A percentile compares a stretch with the other conserved stretches of the same genome.
These are phyloP conservation scores for Sebastes vulpes DNA, from an alignment of 2,797 vertebrate genomes.

Conservation along the genomic window DNA sequence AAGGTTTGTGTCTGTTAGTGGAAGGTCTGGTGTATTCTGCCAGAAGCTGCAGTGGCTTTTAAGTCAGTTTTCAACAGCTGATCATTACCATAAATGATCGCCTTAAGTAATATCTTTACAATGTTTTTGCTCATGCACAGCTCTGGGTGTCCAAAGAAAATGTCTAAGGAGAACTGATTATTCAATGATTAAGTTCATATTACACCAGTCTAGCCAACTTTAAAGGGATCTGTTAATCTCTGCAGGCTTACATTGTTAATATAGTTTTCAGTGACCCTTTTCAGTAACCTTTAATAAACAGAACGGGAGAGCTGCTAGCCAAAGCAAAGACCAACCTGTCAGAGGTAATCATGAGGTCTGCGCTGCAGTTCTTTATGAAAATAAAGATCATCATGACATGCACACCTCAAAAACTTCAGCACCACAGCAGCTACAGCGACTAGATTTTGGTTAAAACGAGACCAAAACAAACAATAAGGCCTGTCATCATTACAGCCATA, in stretches of 20 bases:
- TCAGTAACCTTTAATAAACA: slow-evolving; percentile 29
- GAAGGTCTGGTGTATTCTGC: slow-evolving; percentile 3
- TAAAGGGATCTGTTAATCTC: slow-evolving; percentile 17
- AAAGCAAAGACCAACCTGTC: slow-evolving; percentile 53
- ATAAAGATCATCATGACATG: slow-evolving; percentile 35
- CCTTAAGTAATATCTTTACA: slow-evolving; percentile 1
- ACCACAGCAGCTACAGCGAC: not conserved
- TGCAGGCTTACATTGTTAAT: slow-evolving; percentile 10
- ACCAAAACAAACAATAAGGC: slow-evolving; percentile 51
- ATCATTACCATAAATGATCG: slow-evolving; percentile 2
- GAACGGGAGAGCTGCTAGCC: slow-evolving; percentile 18
- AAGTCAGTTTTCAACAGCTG: slow-evolving; percentile 3
- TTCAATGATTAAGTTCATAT: slow-evolving; percentile 18
- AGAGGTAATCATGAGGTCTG: slow-evolving; percentile 27
- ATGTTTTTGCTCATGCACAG: not conserved
- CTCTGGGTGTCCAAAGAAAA: slow-evolving; percentile 6
- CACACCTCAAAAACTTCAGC: slow-evolving; percentile 23
- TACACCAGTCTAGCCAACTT: not conserved
- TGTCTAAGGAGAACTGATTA: slow-evolving; percentile 1
- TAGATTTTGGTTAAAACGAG: slow-evolving; percentile 27
- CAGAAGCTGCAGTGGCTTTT: slow-evolving; percentile 15
- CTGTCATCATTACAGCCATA: slow-evolving; percentile 33
- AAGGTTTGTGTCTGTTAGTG: slow-evolving; percentile 7
- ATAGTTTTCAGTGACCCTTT: slow-evolving; percentile 16
- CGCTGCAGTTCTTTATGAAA: slow-evolving; percentile 23